Conservation (phyloP, 2,797 vertebrate species). For the Eidolon dupreanum region DNA sequence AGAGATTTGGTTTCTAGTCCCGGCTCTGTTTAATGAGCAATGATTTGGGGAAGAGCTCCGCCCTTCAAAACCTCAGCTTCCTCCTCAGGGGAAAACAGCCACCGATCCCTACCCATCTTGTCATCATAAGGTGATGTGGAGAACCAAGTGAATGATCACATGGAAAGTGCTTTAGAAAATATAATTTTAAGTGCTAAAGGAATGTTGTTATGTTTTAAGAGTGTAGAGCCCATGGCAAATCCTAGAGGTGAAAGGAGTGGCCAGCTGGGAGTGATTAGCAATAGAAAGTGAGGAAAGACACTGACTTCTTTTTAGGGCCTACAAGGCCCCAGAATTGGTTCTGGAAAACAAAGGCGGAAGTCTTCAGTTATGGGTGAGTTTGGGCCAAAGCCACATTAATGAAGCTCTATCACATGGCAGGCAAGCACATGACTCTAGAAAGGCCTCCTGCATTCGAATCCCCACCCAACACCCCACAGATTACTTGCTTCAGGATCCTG, state of each 20-base stretch:
- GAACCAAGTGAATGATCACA: not conserved
- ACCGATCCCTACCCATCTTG: not conserved
- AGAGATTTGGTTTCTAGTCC: not conserved
- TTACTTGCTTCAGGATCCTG: not conserved
- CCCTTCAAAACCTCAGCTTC: not conserved
- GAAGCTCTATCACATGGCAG: not conserved
- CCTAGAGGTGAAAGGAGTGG: not conserved
- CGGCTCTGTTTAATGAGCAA: not conserved
- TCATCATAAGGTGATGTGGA: not conserved
- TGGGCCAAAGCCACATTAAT: not conserved
- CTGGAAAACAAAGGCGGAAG: not conserved
- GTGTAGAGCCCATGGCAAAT: not conserved
- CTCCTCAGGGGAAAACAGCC: not conserved
- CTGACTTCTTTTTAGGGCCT: not conserved
- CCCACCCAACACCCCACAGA: fast-evolving
- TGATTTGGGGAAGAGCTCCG: not conserved
- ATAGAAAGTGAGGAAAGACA: not conserved
- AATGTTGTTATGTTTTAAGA: not conserved
- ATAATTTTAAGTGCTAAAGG: not conserved
- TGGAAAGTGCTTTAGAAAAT: not conserved
- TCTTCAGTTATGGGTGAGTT: not conserved
- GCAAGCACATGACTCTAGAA: not conserved
- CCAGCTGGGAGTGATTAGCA: not conserved
- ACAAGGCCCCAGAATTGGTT: not conserved
- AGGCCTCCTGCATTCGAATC: not conserved